A percentile compares a stretch with the other conserved stretches of the same genome.
Conservation (phyloP, 2,888 invertebrate genomes). For the Brassicogethes aeneus region DNA sequence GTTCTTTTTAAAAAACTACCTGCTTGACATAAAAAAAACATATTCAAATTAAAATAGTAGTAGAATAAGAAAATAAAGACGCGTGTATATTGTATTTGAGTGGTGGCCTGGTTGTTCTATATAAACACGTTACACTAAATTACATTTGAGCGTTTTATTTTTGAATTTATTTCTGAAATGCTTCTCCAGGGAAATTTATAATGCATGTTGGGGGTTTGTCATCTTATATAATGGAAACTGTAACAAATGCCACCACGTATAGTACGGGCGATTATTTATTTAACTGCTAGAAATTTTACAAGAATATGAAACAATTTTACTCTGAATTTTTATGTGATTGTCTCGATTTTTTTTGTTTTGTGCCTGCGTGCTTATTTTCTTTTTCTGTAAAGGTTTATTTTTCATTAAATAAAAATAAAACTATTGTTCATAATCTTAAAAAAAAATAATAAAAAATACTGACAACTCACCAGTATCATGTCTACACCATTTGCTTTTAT, state of each 20-base stretch:
- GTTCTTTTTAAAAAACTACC: too few species aligned
- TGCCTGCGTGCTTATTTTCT: too few species aligned
- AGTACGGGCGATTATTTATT: neutral
- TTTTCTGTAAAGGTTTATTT: too few species aligned
- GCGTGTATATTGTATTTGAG: neutral
- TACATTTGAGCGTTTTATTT: slow-evolving; percentile 14
- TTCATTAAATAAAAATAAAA: too few species aligned
- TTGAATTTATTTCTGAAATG: slow-evolving; percentile 11
- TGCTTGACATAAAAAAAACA: too few species aligned
- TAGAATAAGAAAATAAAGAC: too few species aligned
- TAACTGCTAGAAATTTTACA: neutral
- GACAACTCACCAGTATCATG: too few species aligned
- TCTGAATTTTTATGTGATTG: neutral
- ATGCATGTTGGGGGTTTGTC: slow-evolving; percentile 16
- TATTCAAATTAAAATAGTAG: too few species aligned
- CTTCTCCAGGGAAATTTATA: slow-evolving; percentile 15
- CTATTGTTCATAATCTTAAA: too few species aligned
- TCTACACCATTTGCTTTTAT: too few species aligned
- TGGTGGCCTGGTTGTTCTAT: neutral
- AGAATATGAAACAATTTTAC: neutral
- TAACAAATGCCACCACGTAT: neutral
- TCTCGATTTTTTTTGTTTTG: neutral
- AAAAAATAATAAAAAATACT: too few species aligned
- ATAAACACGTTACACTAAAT: slow-evolving; percentile 5
- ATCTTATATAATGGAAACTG: slow-evolving; percentile 8